These are phyloP conservation scores for Drosophila siamana DNA, from an alignment of 2,888 invertebrate species.

Conservation along the genomic window DNA sequence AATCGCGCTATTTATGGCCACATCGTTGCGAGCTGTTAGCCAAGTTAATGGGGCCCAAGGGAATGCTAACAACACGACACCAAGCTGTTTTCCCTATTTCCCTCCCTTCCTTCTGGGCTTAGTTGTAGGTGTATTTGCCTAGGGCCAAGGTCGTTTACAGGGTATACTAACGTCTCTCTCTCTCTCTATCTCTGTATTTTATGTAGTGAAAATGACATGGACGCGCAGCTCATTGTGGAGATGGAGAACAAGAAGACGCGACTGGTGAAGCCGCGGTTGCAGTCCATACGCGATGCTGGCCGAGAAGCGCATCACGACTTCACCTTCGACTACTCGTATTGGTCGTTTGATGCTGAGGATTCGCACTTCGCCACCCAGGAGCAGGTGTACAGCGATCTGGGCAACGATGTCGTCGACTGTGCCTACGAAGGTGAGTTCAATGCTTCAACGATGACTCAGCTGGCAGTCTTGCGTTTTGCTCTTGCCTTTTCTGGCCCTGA, in stretches of 20 bases:
- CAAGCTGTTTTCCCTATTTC: not conserved
- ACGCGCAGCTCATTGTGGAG: conserved; percentile 92
- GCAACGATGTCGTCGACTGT: conserved; percentile 90
- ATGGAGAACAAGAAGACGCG: conserved; percentile 94
- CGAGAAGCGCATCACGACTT: conserved; percentile 92
- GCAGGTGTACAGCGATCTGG: conserved; percentile 90
- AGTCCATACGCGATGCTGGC: conserved; percentile 83
- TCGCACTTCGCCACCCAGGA: conserved; percentile 92
- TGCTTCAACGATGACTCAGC: not conserved
- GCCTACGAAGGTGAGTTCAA: conserved; percentile 88
- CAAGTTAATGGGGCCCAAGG: conserved; percentile 26
- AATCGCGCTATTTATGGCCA: conserved; percentile 45
- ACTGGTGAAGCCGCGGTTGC: conserved; percentile 89
- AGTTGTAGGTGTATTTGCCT: conserved; percentile 4
- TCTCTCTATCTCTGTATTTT: conserved; percentile 4
- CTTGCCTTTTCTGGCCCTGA: conserved; percentile 26
- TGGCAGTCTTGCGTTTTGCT: not conserved
- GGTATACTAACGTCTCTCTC: conserved; percentile 5
- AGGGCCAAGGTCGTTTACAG: conserved; percentile 43
- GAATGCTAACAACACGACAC: conserved; percentile 19
- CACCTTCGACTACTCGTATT: conserved; percentile 95
- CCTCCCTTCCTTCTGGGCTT: conserved; percentile 1
- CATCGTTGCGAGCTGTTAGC: conserved; percentile 15
- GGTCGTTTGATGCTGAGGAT: conserved; percentile 91
- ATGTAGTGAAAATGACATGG: conserved; percentile 92